Evolutionary conservation across 2,888 invertebrate genomes (phyloP), one percentile per base, ranked within the genome.

Genomic region (Congeria kusceri): DNA sequence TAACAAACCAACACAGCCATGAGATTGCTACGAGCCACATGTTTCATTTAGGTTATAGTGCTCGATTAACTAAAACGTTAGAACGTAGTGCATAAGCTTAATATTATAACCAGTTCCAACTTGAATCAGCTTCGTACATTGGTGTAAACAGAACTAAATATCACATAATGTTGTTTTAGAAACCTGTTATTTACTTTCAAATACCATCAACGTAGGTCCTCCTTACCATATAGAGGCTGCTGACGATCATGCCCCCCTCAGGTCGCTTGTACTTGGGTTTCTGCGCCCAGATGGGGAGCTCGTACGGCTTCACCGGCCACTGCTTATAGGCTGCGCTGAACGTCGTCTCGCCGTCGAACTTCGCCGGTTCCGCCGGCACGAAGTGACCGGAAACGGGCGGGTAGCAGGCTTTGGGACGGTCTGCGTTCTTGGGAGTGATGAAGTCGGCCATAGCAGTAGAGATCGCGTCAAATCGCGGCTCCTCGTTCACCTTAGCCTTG

Each of bases 391-490:
- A 68, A 15, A 59, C 47, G 11, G 69, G 75, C 25, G 83, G 84
- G 29, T 57, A 68, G 64, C 76, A 80, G 3, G 68, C 59, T 13
- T 71, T 59, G 27, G 66, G 77, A 1, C 63, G 71, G 49, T 75
- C 68, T 47, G 46, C 59, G 9, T 59, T 65, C 20, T 63, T 39
- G 23, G 83, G 83, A 25, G 28, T 62, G 28, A 66, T 71, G 67
- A 65, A 86, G 49, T 86, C 86, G 1, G 79, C 79, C 83, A 83
- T 84, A 15, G 70, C 77, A 0, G 84, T 86, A n/a, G 79, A 77
- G 15, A 80, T 59, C 4, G 53, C 73, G 9, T 68, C 57, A 44
- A 67, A 79, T n/a, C 67, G 57, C 5, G 44, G 25, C 3, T 58
- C 28, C 46, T 39, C 39, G 18, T 62, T 28, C n/a, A 29, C 18